Percentiles rank a stretch among this genome's conserved stretches.
These are phyloP conservation scores for Chiloscyllium plagiosum DNA, from an alignment of 2,113 vertebrate genomes.

Conservation along the genomic window DNA sequence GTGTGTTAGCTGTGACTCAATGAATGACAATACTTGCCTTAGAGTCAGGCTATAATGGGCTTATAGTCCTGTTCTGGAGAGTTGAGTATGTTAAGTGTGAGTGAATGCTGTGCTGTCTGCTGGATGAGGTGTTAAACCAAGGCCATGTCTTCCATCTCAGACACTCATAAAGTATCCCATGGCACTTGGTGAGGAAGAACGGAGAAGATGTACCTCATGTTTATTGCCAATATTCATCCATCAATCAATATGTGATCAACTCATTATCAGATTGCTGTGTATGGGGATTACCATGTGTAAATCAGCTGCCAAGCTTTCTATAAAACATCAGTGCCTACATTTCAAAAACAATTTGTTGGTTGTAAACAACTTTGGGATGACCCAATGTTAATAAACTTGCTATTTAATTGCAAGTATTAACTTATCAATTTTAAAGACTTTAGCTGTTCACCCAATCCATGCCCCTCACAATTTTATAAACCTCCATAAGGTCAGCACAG, in stretches of 20 bases:
- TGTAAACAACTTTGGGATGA: not conserved
- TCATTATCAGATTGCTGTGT: not conserved
- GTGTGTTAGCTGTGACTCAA: too few species aligned
- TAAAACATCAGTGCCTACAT: not conserved
- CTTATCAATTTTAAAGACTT: not conserved
- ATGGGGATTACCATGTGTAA: not conserved
- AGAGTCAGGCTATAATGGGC: too few species aligned
- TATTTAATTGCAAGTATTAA: not conserved
- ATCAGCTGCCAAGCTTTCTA: not conserved
- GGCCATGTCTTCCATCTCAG: too few species aligned
- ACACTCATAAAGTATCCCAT: not conserved
- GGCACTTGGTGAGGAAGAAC: not conserved
- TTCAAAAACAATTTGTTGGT: not conserved
- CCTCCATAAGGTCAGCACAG: too few species aligned
- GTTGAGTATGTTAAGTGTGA: too few species aligned
- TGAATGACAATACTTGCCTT: too few species aligned
- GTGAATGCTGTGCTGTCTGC: too few species aligned
- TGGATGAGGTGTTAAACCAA: too few species aligned
- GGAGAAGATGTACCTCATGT: not conserved
- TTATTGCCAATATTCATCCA: not conserved
- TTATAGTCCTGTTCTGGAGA: too few species aligned
- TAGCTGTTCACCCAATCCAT: too few species aligned
- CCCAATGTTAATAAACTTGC: not conserved
- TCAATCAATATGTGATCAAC: not conserved
- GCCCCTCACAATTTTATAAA: too few species aligned